Percentiles rank a stretch among this genome's conserved stretches.
Conservation (phyloP, 1,140 invertebrate genomes). For the Rhagoletis zephyria region DNA sequence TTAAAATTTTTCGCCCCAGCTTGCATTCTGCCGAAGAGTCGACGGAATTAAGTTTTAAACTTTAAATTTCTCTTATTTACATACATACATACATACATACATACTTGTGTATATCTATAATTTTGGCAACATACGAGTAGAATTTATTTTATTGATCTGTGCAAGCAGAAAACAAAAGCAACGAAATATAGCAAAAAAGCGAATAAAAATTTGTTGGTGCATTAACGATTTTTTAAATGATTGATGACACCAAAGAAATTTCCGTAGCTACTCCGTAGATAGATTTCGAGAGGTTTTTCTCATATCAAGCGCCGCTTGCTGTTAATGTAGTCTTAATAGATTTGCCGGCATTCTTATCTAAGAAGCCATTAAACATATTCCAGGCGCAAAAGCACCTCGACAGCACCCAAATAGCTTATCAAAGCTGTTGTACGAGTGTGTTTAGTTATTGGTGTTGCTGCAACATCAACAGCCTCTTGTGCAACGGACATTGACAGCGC, state of each 20-base stretch:
- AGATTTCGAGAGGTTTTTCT: neutral
- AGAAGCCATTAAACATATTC: slow-evolving; percentile 28
- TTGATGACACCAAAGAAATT: neutral
- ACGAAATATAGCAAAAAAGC: neutral
- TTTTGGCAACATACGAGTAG: too few relatives aligned
- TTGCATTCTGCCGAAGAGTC: too few relatives aligned
- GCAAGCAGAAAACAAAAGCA: neutral
- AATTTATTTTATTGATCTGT: too few relatives aligned
- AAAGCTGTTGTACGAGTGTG: neutral
- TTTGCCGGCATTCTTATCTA: slow-evolving; percentile 16
- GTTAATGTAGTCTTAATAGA: slow-evolving; percentile 24
- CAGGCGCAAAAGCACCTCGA: neutral
- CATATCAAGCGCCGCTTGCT: neutral
- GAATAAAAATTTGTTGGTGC: too few relatives aligned
- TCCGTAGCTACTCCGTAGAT: neutral
- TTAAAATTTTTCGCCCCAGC: too few relatives aligned
- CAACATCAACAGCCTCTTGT: neutral
- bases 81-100: too few relatives aligned
- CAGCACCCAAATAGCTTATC: neutral
- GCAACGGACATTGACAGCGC: neutral
- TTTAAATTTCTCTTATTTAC: too few relatives aligned
- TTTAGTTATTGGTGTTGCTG: neutral
- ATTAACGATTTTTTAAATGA: slow-evolving; percentile 37
- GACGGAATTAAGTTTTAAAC: too few relatives aligned
- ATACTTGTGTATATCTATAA: too few relatives aligned